These are phyloP conservation scores for Dallia pectoralis DNA, from an alignment of 2,797 vertebrate genomes.

Conservation along the genomic window DNA sequence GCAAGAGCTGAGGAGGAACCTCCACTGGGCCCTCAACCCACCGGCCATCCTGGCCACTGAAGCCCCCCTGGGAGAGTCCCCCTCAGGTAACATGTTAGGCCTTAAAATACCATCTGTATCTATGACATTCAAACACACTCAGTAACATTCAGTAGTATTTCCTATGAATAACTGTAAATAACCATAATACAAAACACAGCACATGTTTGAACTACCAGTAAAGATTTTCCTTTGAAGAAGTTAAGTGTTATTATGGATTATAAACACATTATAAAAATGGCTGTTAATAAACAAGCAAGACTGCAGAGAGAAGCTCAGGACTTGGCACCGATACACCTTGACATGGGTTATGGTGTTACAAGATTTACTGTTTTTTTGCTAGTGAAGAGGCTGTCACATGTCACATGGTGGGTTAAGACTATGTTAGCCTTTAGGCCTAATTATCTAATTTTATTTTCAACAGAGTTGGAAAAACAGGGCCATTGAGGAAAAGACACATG, in stretches of 20 bases:
- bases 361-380: not conserved
- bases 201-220: not conserved
- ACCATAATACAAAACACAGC: not conserved
- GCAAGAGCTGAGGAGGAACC: constrained; percentile 76
- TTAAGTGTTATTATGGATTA: too few species aligned
- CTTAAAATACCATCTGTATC: not conserved
- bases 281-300: not conserved
- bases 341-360: not conserved
- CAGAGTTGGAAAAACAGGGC: not conserved
- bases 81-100: constrained; percentile 52
- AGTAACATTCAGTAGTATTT: not conserved
- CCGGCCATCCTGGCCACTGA: constrained; percentile 32
- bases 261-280: not conserved
- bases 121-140: not conserved
- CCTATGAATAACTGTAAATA: not conserved
- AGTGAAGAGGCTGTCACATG: constrained; percentile 5
- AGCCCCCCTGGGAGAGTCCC: constrained; percentile 46
- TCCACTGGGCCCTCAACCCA: constrained; percentile 79
- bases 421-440: not conserved
- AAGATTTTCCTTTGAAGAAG: too few species aligned
- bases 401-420: constrained; percentile 14
- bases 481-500: constrained; percentile 12
- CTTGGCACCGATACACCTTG: constrained; percentile 15
- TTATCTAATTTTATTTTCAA: constrained; percentile 29
- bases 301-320: constrained; percentile 19